phyloP scores from a whole-genome alignment of 2,888 invertebrate species.

The Pomacea canaliculata region DNA sequence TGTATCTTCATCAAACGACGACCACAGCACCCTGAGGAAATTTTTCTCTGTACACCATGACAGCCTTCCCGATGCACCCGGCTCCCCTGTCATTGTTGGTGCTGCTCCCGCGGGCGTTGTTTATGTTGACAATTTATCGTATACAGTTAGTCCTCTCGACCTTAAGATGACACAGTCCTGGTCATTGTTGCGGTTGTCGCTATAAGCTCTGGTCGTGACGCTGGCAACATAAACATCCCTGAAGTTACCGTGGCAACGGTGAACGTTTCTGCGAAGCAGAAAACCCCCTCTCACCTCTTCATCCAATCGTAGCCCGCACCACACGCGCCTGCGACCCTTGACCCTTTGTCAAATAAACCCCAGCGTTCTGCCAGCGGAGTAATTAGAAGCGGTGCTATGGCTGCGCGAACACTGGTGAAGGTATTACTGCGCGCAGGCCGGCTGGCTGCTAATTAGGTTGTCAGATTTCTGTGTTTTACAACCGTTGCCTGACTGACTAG shows the following conservation, averaged over 20 bases:
- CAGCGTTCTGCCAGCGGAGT: constrained; percentile 21
- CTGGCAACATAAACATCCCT: background rate
- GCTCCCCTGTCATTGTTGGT: too few relatives aligned
- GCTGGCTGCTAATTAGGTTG: constrained; percentile 28
- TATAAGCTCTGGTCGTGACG: too few relatives aligned
- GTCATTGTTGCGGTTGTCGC: too few relatives aligned
- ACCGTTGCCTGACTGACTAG: constrained; percentile 19
- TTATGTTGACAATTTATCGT: too few relatives aligned
- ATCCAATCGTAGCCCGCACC: constrained; percentile 5
- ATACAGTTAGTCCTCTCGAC: too few relatives aligned
- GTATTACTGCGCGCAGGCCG: constrained; percentile 26
- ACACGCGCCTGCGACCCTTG: constrained; percentile 19
- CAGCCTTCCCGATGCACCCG: too few relatives aligned
- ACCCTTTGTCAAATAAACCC: constrained; percentile 26
- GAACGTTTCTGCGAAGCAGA: constrained; percentile 6
- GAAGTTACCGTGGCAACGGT: constrained; percentile 10
- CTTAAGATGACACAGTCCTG: too few relatives aligned
- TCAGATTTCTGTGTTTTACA: constrained; percentile 29
- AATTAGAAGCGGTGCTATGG: constrained; percentile 25
- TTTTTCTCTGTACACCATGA: too few relatives aligned
- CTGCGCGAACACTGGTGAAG: constrained; percentile 13
- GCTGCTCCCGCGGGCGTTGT: too few relatives aligned
- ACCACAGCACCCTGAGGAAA: too few relatives aligned
- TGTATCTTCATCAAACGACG: too few relatives aligned
- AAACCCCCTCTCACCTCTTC: constrained; percentile 15